These are phyloP conservation scores for Sipha flava DNA, from an alignment of 1,140 invertebrate genomes.

Conservation along the genomic window DNA sequence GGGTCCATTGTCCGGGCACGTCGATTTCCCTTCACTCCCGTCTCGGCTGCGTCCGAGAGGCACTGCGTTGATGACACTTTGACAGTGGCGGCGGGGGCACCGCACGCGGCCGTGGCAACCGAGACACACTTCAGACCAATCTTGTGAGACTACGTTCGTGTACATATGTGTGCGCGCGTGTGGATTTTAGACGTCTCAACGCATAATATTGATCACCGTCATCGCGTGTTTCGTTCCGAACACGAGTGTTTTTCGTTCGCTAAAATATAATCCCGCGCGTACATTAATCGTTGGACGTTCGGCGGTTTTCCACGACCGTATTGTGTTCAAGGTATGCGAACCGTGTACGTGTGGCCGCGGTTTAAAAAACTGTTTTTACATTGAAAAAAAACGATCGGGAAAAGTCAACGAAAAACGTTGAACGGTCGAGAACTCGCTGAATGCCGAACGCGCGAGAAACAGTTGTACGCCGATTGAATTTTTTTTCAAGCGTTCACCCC, in stretches of 20 bases:
- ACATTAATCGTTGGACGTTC: too few species aligned
- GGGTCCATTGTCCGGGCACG: not conserved
- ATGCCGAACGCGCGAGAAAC: too few species aligned
- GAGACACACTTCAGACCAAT: not conserved
- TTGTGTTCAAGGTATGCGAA: too few species aligned
- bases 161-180: not conserved
- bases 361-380: too few species aligned
- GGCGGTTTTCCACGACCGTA: too few species aligned
- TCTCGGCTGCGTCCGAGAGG: not conserved
- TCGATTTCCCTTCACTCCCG: not conserved
- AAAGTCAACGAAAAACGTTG: too few species aligned
- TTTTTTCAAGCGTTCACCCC: too few species aligned
- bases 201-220: not conserved
- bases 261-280: too few species aligned
- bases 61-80: slow-evolving; percentile 1
- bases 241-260: not conserved
- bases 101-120: not conserved
- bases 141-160: not conserved
- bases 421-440: too few species aligned
- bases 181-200: not conserved
- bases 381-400: too few species aligned
- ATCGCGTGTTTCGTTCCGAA: not conserved
- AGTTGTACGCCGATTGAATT: too few species aligned
- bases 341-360: too few species aligned
- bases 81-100: not conserved